Conservation (phyloP, 1,140 invertebrate species). For the Pinna nobilis region DNA sequence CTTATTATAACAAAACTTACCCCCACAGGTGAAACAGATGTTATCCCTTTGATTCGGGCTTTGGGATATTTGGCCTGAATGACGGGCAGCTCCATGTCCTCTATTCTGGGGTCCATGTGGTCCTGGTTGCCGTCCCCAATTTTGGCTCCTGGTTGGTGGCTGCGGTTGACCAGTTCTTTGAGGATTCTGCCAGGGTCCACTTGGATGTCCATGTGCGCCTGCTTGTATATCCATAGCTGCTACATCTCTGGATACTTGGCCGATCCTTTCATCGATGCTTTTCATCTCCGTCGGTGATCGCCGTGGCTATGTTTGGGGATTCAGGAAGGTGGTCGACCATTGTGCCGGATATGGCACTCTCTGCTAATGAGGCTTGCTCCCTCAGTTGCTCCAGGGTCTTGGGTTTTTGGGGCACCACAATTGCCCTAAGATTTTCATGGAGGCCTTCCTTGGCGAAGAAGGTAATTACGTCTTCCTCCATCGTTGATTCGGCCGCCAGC, state of each 20-base stretch:
- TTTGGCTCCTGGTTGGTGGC: no score
- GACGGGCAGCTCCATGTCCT: no score
- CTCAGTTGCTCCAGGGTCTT: neutral
- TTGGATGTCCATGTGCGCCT: no score
- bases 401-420: neutral
- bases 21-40: neutral
- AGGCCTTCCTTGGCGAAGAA: conserved; percentile 1
- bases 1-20: neutral
- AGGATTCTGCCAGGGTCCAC: no score
- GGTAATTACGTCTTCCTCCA: neutral
- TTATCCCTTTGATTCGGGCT: neutral
- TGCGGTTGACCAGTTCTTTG: no score
- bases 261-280: no score
- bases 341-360: neutral
- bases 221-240: no score
- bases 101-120: neutral
- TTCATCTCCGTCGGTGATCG: neutral
- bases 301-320: no score
- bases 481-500: neutral
- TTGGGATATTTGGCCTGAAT: no score
- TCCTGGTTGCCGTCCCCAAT: neutral
- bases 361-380: neutral
- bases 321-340: neutral
- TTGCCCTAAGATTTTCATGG: neutral
- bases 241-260: no score